phyloP scores from a whole-genome alignment of 2,797 vertebrate species.

The Enteromius anoplus region DNA sequence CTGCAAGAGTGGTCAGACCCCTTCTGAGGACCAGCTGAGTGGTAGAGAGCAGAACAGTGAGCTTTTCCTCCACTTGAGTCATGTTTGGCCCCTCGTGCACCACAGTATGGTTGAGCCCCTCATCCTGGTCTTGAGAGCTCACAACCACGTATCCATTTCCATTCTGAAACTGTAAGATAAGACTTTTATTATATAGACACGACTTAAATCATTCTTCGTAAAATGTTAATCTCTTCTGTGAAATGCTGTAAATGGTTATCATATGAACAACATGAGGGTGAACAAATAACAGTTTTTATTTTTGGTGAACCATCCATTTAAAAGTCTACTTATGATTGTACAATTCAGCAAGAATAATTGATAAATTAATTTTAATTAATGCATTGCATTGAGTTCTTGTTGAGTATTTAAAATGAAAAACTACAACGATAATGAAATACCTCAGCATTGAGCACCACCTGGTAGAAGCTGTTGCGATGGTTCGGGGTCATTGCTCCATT shows the following conservation, averaged over 20 bases:
- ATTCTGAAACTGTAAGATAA: slow-evolving; percentile 55
- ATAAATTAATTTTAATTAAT: not conserved
- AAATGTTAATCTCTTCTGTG: not conserved
- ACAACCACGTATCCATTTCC: slow-evolving; percentile 60
- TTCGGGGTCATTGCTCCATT: slow-evolving; percentile 45
- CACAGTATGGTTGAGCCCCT: slow-evolving; percentile 9
- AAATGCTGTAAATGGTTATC: not conserved
- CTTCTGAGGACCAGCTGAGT: slow-evolving; percentile 76
- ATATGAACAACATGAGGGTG: not conserved
- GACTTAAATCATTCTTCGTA: not conserved
- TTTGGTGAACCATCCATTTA: not conserved
- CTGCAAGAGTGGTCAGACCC: slow-evolving; percentile 67
- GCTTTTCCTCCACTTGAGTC: slow-evolving; percentile 31
- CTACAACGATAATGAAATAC: slow-evolving; percentile 23
- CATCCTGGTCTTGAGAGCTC: slow-evolving; percentile 49
- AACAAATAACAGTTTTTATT: not conserved
- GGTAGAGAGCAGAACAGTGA: slow-evolving; percentile 35
- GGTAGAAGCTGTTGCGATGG: slow-evolving; percentile 48
- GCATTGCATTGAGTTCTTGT: not conserved
- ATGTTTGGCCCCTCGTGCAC: not conserved
- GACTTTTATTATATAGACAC: not conserved
- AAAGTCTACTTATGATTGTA: not conserved
- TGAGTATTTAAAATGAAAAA: not conserved
- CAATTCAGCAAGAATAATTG: not conserved
- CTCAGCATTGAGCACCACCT: slow-evolving; percentile 51